phyloP scores from a whole-genome alignment of 2,888 invertebrate genomes.

The Trypoxylon attenuatum region DNA sequence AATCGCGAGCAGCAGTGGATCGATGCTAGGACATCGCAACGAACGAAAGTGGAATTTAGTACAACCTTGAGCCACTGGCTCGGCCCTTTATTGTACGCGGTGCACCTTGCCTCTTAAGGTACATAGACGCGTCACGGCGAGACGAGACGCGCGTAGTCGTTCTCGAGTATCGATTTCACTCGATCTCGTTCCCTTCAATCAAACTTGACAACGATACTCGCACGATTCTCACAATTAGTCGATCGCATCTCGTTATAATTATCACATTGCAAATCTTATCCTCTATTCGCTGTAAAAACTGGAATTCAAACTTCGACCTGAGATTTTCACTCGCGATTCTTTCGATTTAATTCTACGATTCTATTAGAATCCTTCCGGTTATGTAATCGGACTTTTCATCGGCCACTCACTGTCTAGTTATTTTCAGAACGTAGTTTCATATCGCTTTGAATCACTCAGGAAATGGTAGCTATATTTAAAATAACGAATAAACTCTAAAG shows the following conservation, averaged over 20 bases:
- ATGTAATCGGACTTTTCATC: too few relatives aligned
- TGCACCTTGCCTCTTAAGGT: constrained; percentile 31
- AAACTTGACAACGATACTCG: too few relatives aligned
- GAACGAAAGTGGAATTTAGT: constrained; percentile 32
- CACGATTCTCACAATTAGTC: neutral
- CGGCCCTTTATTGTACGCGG: constrained; percentile 19
- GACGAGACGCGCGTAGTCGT: constrained; percentile 5
- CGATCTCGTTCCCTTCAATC: neutral
- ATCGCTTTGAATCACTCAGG: too few relatives aligned
- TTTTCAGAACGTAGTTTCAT: too few relatives aligned
- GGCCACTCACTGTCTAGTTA: neutral
- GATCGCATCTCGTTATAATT: neutral
- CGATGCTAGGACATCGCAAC: constrained; percentile 20
- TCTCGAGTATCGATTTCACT: neutral
- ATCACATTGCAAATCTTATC: neutral
- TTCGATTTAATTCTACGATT: neutral
- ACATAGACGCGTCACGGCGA: too few relatives aligned
- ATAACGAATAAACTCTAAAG: too few relatives aligned
- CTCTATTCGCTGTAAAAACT: neutral
- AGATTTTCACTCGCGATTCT: neutral
- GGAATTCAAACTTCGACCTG: too few relatives aligned
- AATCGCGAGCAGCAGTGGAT: constrained; percentile 20
- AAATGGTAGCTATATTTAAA: too few relatives aligned
- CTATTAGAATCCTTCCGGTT: too few relatives aligned
- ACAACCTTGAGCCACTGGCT: constrained; percentile 35